These are phyloP conservation scores for Prionailurus viverrinus DNA, from an alignment of 2,113 vertebrate genomes.

Conservation along the genomic window DNA sequence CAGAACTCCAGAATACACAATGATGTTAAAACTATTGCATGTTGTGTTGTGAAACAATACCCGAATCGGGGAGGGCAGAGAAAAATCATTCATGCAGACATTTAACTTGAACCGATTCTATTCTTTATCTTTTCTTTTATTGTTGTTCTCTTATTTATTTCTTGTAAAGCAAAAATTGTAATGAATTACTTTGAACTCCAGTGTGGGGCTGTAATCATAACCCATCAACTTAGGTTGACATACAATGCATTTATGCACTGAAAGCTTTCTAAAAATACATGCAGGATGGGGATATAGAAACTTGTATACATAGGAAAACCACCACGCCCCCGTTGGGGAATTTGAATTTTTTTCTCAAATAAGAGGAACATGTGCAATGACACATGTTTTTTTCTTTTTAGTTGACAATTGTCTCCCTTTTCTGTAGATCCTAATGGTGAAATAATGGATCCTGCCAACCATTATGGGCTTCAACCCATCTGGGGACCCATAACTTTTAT, in stretches of 20 bases:
- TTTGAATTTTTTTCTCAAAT: slow-evolving; percentile 25
- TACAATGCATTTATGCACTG: background rate
- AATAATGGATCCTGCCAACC: slow-evolving; percentile 77
- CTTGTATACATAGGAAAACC: slow-evolving; percentile 21
- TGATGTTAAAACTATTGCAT: background rate
- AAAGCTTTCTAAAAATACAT: slow-evolving; percentile 49
- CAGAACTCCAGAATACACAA: background rate
- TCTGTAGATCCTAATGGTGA: slow-evolving; percentile 67
- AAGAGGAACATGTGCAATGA: slow-evolving; percentile 63
- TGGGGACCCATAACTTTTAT: slow-evolving; percentile 82
- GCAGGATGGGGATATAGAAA: background rate
- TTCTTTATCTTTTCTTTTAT: slow-evolving; percentile 28
- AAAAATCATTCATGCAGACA: background rate
- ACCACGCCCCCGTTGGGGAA: background rate
- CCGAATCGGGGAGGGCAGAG: background rate
- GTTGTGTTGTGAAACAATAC: background rate
- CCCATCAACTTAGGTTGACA: background rate
- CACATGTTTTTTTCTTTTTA: slow-evolving; percentile 54
- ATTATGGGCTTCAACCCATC: slow-evolving; percentile 63
- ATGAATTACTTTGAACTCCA: slow-evolving; percentile 59
- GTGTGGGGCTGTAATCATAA: background rate
- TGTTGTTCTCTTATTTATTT: background rate
- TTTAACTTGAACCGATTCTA: slow-evolving; percentile 11
- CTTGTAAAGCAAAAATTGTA: slow-evolving; percentile 30
- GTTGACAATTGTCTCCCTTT: slow-evolving; percentile 66